Base-by-base conservation (phyloP, 2,113 vertebrate species). In the Pelodiscus sinensis region DNA sequence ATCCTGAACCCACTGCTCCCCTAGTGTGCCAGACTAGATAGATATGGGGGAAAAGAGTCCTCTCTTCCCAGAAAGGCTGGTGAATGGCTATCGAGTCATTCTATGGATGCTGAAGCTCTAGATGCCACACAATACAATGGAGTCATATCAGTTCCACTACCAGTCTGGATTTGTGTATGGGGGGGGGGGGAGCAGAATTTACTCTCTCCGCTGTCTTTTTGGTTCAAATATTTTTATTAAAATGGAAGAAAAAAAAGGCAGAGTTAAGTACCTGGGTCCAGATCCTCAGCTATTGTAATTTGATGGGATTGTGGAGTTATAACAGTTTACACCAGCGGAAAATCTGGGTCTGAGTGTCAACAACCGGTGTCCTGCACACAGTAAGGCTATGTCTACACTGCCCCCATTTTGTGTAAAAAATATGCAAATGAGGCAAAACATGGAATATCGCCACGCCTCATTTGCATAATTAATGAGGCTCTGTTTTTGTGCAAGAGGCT, bases 101-200 rank as follows among this genome's bases (percentile, higher is more conserved):
- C n/a, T 38, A 25, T 44, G 71, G 22, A 75, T 21, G 22, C 71
- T n/a, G 44, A 11, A 24, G 35, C 71, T 38, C 12, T 77, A 50
- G 73, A 77, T 77, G 35, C 73, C 12, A 44, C 1, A 3, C 2
- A 2, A 5, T n/a, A 1, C 22, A 9, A 16, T 71, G 65, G 31
- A 71, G 65, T 71, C 65, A 35, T 16, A 71, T 71, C n/a, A 21
- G 4, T 35, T 71, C 65, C 31, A 29, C 18, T 51, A 11, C 55
- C 24, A 85, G 3, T 22, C 89, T 29, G 44, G 19, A 3, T 1
- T 0, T 38, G 13, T 21, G 5, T 2, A 2, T 50, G 8, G 27
- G 51, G 18, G 54, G 55, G 75, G 14, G 57, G 4, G 54, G 38
- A 44, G 38, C 2, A 35, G 14, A 0, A 7, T 88, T 87, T 87